Percentiles rank a stretch among this genome's conserved stretches.
phyloP scores from a whole-genome alignment of 2,113 vertebrate species.

The Xyliphius kryptos region DNA sequence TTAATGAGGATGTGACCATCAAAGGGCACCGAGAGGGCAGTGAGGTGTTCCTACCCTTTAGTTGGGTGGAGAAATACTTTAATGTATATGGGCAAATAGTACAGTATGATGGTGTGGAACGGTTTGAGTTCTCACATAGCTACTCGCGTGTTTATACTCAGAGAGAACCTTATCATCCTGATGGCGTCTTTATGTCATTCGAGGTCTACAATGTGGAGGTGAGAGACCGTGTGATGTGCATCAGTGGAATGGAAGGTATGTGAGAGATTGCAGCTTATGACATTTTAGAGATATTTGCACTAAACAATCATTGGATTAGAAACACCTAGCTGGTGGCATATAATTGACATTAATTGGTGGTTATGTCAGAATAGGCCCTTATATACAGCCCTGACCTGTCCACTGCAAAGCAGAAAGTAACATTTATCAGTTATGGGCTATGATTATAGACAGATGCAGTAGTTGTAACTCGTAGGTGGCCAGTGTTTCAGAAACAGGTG shows the following conservation, averaged over 20 bases:
- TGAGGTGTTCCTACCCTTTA: conserved; percentile 91
- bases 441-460: no score
- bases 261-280: background rate
- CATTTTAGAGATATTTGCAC: no score
- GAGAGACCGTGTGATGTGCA: conserved; percentile 92
- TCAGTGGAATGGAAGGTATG: conserved; percentile 94
- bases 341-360: no score
- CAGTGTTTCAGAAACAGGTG: no score
- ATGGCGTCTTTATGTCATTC: conserved; percentile 98
- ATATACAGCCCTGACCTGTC: no score
- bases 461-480: no score
- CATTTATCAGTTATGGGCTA: no score
- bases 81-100: conserved; percentile 89
- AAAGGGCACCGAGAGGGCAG: conserved; percentile 81
- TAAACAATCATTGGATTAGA: no score
- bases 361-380: no score
- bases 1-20: conserved; percentile 88
- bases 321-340: no score
- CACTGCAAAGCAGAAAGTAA: no score
- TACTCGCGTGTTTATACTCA: conserved; percentile 94
- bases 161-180: conserved; percentile 84
- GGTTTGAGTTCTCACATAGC: conserved; percentile 97
- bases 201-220: conserved; percentile 98
- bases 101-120: conserved; percentile 83
- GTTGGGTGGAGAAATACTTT: conserved; percentile 94